Conservation (phyloP, 2,888 invertebrate species). For the Cosmorhoe ocellata region DNA sequence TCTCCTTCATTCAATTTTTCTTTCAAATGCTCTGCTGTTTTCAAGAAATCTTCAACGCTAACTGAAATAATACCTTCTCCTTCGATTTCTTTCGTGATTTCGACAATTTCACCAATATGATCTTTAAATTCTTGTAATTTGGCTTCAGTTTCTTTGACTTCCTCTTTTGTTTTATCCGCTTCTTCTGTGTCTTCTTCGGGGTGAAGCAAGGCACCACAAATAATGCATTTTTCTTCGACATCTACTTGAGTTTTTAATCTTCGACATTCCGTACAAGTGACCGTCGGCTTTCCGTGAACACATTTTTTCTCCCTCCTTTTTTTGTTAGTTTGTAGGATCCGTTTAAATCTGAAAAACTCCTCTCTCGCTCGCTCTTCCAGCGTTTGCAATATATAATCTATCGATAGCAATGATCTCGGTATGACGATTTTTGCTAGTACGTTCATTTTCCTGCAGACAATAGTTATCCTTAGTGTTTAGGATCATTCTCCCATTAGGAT, state of each 20-base stretch:
- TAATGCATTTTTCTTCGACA: slow-evolving; percentile 21
- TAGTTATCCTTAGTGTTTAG: background rate
- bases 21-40: slow-evolving; percentile 38
- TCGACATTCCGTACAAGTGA: slow-evolving; percentile 13
- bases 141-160: slow-evolving; percentile 16
- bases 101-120: slow-evolving; percentile 39
- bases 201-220: slow-evolving; percentile 17
- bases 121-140: slow-evolving; percentile 38
- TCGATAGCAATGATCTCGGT: slow-evolving; percentile 42
- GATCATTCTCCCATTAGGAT: background rate
- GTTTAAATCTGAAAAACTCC: slow-evolving; percentile 48
- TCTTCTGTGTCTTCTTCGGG: background rate
- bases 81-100: slow-evolving; percentile 38
- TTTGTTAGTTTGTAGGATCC: slow-evolving; percentile 39
- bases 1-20: slow-evolving; percentile 28
- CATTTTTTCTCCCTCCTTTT: slow-evolving; percentile 15
- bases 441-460: slow-evolving; percentile 33
- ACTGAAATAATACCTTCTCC: slow-evolving; percentile 28
- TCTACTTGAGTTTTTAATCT: background rate
- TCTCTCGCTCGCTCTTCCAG: slow-evolving; percentile 49
- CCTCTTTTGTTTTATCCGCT: background rate
- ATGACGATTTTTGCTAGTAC: slow-evolving; percentile 48
- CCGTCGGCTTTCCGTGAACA: background rate
- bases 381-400: slow-evolving; percentile 42
- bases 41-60: slow-evolving; percentile 39